Conservation (phyloP, 2,113 vertebrate species). For the Alectura lathami region DNA sequence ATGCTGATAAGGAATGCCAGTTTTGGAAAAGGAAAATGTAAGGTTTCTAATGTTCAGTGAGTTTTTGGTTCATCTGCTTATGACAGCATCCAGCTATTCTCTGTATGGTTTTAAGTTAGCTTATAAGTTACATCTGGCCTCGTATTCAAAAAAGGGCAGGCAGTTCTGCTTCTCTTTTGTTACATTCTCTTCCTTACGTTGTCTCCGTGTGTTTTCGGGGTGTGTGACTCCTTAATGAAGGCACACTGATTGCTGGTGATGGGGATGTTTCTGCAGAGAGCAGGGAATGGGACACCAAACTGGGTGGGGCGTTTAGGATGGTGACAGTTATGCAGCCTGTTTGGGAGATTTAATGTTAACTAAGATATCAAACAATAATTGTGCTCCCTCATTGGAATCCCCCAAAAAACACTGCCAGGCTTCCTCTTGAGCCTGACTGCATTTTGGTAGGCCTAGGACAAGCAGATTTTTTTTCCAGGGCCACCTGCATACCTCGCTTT, state of each 20-base stretch:
- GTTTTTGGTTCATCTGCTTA: not conserved
- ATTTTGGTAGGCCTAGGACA: not conserved
- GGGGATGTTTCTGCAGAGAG: not conserved
- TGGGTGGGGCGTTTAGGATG: not conserved
- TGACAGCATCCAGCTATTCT: not conserved
- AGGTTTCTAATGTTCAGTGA: not conserved
- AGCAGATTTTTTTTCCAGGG: not conserved
- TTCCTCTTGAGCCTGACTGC: not conserved
- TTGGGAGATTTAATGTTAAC: not conserved
- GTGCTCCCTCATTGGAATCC: not conserved
- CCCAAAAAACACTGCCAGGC: not conserved
- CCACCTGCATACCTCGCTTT: fast-evolving
- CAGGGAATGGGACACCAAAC: not conserved
- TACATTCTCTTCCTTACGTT: not conserved
- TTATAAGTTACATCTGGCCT: not conserved
- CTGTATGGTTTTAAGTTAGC: not conserved
- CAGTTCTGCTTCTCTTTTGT: not conserved
- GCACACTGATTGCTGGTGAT: not conserved
- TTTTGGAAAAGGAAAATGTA: not conserved
- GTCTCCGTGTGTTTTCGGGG: not conserved
- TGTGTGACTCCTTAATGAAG: not conserved
- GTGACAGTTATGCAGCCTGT: not conserved
- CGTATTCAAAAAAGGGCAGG: fast-evolving
- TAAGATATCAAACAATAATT: not conserved
- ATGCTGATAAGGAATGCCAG: not conserved